Evolutionary conservation across 2,888 invertebrate genomes (phyloP).

Genomic region (Limnephilus auricula): DNA sequence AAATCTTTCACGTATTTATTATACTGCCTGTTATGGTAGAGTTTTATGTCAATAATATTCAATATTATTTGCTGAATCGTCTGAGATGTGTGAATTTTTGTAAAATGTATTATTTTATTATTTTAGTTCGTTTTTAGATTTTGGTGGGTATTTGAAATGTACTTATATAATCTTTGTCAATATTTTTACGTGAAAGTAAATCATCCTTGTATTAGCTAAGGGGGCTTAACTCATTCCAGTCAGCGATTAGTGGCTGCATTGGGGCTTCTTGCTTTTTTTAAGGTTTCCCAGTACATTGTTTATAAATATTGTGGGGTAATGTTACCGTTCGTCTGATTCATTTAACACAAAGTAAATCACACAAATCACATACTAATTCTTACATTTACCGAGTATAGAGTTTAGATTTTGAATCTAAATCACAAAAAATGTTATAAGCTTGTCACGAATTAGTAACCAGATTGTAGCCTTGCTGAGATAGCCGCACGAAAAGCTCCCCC

Average conservation of each 20-base stretch:
- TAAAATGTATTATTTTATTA: too few relatives aligned
- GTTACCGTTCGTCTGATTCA: neutral
- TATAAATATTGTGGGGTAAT: neutral
- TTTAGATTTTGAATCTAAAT: too few relatives aligned
- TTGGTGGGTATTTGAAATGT: neutral
- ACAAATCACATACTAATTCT: neutral
- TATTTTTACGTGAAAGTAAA: neutral
- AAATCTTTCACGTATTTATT: neutral
- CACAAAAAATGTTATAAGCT: neutral
- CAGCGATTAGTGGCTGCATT: neutral
- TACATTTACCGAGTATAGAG: neutral
- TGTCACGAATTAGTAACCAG: neutral
- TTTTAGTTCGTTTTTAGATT: neutral
- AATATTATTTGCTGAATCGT: neutral
- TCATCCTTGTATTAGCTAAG: neutral
- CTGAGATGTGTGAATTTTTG: too few relatives aligned
- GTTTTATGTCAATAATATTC: neutral
- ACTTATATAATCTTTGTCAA: neutral
- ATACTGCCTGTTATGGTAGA: neutral
- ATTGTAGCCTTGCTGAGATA: neutral
- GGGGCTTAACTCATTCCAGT: neutral
- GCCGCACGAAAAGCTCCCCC: neutral
- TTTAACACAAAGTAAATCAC: neutral
- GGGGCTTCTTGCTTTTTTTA: neutral
- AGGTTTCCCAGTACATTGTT: constrained; percentile 4